These are phyloP conservation scores for Macquaria ambigua DNA, from an alignment of 2,113 vertebrate species.

Conservation along the genomic window DNA sequence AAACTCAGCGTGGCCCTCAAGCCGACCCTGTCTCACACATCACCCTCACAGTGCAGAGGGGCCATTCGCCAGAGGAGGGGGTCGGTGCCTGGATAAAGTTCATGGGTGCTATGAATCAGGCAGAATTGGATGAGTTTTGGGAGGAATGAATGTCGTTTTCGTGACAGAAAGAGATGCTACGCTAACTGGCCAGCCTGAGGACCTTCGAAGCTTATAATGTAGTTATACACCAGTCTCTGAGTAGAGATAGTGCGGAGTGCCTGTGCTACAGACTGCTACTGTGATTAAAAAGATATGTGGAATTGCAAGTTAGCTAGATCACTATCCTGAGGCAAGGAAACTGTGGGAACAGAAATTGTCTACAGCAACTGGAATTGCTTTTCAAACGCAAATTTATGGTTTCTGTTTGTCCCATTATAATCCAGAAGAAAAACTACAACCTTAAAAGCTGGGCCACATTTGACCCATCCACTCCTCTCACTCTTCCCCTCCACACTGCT, in stretches of 20 bases:
- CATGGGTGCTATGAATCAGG: constrained; percentile 49
- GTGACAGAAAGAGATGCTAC: constrained; percentile 32
- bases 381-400: neutral
- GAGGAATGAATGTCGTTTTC: constrained; percentile 38
- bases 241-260: constrained; percentile 27
- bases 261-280: constrained; percentile 23
- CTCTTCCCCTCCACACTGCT: constrained; percentile 21
- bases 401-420: constrained; percentile 1
- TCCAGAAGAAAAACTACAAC: neutral
- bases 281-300: constrained; percentile 54
- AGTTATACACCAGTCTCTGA: constrained; percentile 34
- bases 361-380: constrained; percentile 7
- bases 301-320: constrained; percentile 46
- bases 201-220: constrained; percentile 20
- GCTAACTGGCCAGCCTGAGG: constrained; percentile 38
- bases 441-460: constrained; percentile 10
- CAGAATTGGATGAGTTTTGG: constrained; percentile 35
- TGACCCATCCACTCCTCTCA: constrained; percentile 29
- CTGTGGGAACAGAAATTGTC: neutral
- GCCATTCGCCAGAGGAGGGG: constrained; percentile 7
- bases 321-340: constrained; percentile 28
- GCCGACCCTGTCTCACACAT: constrained; percentile 45
- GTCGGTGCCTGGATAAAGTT: constrained; percentile 45
- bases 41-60: constrained; percentile 31
- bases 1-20: constrained; percentile 47